phyloP scores from a whole-genome alignment of 1,140 invertebrate species.

The Pemphigus obesinymphae region DNA sequence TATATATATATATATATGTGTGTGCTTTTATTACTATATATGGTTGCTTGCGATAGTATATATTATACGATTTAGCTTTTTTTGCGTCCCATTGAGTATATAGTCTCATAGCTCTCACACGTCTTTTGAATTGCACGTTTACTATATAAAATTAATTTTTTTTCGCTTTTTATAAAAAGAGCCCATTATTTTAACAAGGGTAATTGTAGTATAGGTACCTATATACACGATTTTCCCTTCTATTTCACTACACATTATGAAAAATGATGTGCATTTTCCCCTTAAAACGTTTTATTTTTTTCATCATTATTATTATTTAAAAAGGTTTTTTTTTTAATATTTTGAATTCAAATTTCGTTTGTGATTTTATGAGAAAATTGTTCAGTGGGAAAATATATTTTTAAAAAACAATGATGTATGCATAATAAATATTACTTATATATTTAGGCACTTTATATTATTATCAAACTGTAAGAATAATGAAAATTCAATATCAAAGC shows the following conservation, averaged over 20 bases:
- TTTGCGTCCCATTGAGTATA: not conserved
- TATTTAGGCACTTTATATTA: too few relatives aligned
- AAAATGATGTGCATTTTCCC: not conserved
- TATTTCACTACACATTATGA: not conserved
- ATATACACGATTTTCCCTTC: not conserved
- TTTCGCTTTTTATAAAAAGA: not conserved
- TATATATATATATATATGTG: too few relatives aligned
- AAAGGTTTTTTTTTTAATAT: not conserved
- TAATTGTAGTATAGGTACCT: not conserved
- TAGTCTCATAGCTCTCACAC: not conserved
- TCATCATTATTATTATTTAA: not conserved
- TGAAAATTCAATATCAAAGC: too few relatives aligned
- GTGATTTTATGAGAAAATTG: not conserved
- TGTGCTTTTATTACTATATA: not conserved
- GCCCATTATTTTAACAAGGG: slow-evolving; percentile 18
- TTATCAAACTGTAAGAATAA: too few relatives aligned
- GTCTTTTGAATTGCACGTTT: not conserved
- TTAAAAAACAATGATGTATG: not conserved
- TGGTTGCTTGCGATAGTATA: not conserved
- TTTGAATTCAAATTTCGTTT: not conserved
- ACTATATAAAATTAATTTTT: slow-evolving; percentile 10
- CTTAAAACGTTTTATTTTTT: not conserved
- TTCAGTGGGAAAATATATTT: not conserved
- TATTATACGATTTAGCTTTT: not conserved
- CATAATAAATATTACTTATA: too few relatives aligned